Base-by-base conservation (phyloP, 2,888 invertebrate species). In the Eupithecia vulgata region DNA sequence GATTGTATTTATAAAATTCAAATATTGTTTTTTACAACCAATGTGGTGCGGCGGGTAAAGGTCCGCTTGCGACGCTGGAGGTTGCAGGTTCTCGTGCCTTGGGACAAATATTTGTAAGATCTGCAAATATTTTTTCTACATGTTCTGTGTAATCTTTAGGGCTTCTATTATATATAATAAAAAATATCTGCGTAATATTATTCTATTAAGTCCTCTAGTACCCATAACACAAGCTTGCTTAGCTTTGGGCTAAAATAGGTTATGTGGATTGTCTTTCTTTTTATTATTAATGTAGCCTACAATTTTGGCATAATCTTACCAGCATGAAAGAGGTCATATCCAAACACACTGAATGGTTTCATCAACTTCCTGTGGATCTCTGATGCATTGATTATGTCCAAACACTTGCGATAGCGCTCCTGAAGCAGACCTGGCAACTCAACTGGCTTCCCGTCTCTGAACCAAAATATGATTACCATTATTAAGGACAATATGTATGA, bases 301-400 rank as follows among this genome's bases (percentile, higher is more conserved):
- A 57, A 12, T 57, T 25, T 57, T 57, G 13, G 5, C 30, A 30
- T 3, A 25, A 25, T 57, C 25, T 92, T 90, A 85, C 98, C 98
- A 61, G 96, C 96, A 89, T 96, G 95, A 84, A 96, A 96, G 45
- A 97, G 84, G 85, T 98, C 96, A 88, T 96, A 96, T 34, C 97
- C 97, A 91, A 95, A 95, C 3, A 96, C 96, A 78, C 95, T 95
- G 83, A 98, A 98, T 0, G 97, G 96, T 76, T 95, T 90, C 62
- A 96, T 91, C 34, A 95, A 83, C 75, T 92, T 92, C 40, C 89
- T 90, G 65, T 95, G 93, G 10, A 90, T 80, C 21, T 94, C 87
- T 0, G 93, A 78, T 1, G 97, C 73, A n/a, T 95, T 88, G 17
- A 97, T 83, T 74, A 96, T 92, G 52, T 96, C 92, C 67, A 96